Percentiles rank a stretch among this genome's conserved stretches.
These are phyloP conservation scores for Apamea monoglypha DNA, from an alignment of 2,888 invertebrate genomes.

Conservation along the genomic window DNA sequence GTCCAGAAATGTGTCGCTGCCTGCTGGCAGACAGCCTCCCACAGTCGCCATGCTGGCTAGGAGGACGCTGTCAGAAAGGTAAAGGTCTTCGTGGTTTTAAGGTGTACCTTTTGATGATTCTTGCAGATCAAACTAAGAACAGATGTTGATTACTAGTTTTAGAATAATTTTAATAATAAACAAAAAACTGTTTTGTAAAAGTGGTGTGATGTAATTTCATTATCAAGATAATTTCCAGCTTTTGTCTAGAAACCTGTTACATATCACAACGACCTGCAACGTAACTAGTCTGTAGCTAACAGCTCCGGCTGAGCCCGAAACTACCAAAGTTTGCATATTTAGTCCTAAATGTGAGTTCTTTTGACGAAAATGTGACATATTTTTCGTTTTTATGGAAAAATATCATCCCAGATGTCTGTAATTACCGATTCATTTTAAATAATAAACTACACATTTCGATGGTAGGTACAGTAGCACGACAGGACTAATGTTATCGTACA, in stretches of 20 bases:
- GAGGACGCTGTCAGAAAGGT: constrained; percentile 88
- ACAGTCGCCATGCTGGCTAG: constrained; percentile 82
- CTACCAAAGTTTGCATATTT: background rate
- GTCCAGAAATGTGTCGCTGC: constrained; percentile 86
- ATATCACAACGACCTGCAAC: background rate
- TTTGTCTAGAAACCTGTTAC: background rate
- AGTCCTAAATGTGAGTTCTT: too few relatives aligned
- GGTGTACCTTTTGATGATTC: background rate
- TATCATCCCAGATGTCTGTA: background rate
- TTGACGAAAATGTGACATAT: background rate
- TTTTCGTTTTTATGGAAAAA: background rate
- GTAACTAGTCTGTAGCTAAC: too few relatives aligned
- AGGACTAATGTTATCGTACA: constrained; percentile 42
- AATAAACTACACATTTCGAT: constrained; percentile 6
- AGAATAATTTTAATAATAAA: background rate
- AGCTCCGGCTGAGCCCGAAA: background rate
- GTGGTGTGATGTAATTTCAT: background rate
- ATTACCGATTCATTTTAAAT: background rate
- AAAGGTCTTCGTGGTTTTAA: constrained; percentile 50
- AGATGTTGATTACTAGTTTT: background rate
- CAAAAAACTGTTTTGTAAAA: too few relatives aligned
- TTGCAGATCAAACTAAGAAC: background rate
- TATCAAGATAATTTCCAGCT: background rate
- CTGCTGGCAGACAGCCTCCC: constrained; percentile 87
- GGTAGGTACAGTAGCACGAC: constrained; percentile 9